A percentile compares a stretch with the other conserved stretches of the same genome.
These are phyloP conservation scores for Myotis yumanensis DNA, from an alignment of 2,113 vertebrate species.

Conservation along the genomic window DNA sequence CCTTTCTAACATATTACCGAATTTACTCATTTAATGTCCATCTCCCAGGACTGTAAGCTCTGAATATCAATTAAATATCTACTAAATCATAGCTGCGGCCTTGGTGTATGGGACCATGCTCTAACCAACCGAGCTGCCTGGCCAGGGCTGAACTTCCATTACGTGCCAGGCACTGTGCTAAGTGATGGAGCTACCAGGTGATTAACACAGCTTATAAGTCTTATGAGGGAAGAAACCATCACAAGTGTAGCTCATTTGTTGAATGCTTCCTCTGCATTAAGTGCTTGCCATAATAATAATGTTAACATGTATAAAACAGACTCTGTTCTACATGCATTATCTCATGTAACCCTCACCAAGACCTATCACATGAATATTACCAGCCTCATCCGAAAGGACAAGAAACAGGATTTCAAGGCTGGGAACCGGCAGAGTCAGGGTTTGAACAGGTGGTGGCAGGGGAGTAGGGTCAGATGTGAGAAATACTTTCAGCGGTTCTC, in stretches of 20 bases:
- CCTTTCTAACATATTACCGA: neutral
- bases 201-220: slow-evolving; percentile 6
- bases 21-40: slow-evolving; percentile 12
- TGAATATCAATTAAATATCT: neutral
- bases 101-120: too few species aligned
- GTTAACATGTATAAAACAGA: neutral
- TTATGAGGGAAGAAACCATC: neutral
- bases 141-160: neutral
- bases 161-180: slow-evolving; percentile 11
- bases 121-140: too few species aligned
- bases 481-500: neutral
- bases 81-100: neutral
- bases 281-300: neutral
- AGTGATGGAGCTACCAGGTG: neutral
- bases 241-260: neutral
- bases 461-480: neutral
- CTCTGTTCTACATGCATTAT: neutral
- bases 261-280: neutral
- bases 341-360: slow-evolving; percentile 9
- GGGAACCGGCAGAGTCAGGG: neutral
- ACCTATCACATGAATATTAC: neutral
- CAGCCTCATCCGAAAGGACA: neutral
- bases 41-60: slow-evolving; percentile 5
- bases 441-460: neutral
- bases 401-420: slow-evolving; percentile 19